phyloP scores from a whole-genome alignment of 1,140 invertebrate genomes.

The Chelonus insularis region DNA sequence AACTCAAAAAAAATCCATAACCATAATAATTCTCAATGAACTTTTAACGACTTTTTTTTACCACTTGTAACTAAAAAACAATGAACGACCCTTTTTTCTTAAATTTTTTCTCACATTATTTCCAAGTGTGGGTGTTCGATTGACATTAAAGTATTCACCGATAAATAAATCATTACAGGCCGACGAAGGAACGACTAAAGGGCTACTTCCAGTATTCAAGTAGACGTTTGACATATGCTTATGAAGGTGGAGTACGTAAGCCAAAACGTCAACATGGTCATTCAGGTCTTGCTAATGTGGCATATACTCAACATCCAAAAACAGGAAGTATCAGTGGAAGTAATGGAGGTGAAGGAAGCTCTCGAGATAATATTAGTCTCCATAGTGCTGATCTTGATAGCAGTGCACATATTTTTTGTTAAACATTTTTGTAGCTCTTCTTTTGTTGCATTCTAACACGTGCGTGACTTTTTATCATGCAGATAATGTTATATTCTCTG shows the following conservation, averaged over 20 bases:
- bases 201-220: slow-evolving; percentile 66
- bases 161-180: slow-evolving; percentile 45
- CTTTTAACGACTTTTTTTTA: too few relatives aligned
- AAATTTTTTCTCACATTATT: neutral
- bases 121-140: too few relatives aligned
- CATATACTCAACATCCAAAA: slow-evolving; percentile 23
- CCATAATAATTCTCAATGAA: too few relatives aligned
- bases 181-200: slow-evolving; percentile 65
- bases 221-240: neutral
- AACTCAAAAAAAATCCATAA: too few relatives aligned
- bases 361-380: slow-evolving; percentile 11
- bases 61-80: too few relatives aligned
- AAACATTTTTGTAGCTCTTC: neutral
- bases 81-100: too few relatives aligned
- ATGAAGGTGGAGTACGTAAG: slow-evolving; percentile 10
- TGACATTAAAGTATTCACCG: neutral
- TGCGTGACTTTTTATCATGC: too few relatives aligned
- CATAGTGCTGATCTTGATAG: slow-evolving; percentile 17
- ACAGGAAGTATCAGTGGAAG: slow-evolving; percentile 21
- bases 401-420: slow-evolving; percentile 6
- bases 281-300: slow-evolving; percentile 18
- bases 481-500: too few relatives aligned
- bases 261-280: neutral
- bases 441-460: neutral
- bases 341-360: slow-evolving; percentile 18